Evolutionary conservation across 2,797 vertebrate species (phyloP), one percentile per base, ranked within the genome.

Genomic region (Falco biarmicus): DNA sequence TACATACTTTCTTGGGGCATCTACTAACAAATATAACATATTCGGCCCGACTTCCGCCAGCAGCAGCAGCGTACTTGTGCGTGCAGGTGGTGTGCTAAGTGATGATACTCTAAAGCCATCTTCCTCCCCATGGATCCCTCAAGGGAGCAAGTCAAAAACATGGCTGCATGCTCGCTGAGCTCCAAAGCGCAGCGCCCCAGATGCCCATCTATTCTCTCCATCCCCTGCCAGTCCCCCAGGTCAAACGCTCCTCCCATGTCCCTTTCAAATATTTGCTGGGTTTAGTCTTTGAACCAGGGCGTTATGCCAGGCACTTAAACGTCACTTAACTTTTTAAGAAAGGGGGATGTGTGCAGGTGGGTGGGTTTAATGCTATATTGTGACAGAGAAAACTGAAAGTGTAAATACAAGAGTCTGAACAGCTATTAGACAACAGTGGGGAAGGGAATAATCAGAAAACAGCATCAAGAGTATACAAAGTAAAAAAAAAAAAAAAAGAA

Each of bases 291-390:
- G 21, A 79, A 69, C 39, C 37, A 47, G 7, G 6, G 8, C 10
- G 13, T 48, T 61, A 9, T 25, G 39, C 3, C 54, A 61, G 29
- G 51, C 5, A 7, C 32, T 41, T 47, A 22, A 29, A n/a, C 11
- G 63, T 31, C 31, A 34, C 3, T 47, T 43, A 10, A 18, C 10
- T 65, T 39, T 28, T 28, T 89, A 9, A 32, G 61, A 56, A 78
- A 32, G 3, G 39, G 39, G 39, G 12, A 41, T 41, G 12, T 41
- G 39, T 41, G 39, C 39, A 41, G 39, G 39, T 41, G 39, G 39
- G 1, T 2, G 0, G 3, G 59, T 25, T 74, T 8, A 41, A 16
- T 24, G 13, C 26, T 60, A 34, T 25, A 32, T 10, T 7, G 3
- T 24, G 4, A 13, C 21, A 12, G 17, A 66, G 25, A 85, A 83